These are phyloP conservation scores for Decapterus maruadsi DNA, from an alignment of 2,797 vertebrate species.

Conservation along the genomic window DNA sequence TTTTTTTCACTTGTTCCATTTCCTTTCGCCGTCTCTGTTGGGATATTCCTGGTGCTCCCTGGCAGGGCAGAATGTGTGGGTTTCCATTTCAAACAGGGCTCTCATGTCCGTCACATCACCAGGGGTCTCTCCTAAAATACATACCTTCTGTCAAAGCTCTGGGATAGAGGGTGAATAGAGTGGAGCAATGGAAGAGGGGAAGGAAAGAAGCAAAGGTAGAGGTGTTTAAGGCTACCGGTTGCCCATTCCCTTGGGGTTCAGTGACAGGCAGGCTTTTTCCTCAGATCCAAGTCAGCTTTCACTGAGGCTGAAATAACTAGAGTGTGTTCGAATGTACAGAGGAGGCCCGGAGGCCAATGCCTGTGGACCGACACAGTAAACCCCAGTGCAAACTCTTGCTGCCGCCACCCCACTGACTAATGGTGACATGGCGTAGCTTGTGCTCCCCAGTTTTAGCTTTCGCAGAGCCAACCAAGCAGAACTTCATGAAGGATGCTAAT, in stretches of 20 bases:
- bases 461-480: conserved; percentile 59
- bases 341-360: conserved; percentile 54
- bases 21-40: conserved; percentile 76
- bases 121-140: conserved; percentile 86
- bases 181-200: conserved; percentile 58
- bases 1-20: conserved; percentile 84
- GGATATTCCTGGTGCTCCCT: conserved; percentile 78
- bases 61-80: conserved; percentile 76
- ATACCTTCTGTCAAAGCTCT: conserved; percentile 80
- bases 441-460: conserved; percentile 47
- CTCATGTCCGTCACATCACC: conserved; percentile 83
- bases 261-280: conserved; percentile 70
- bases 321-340: conserved; percentile 74
- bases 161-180: conserved; percentile 62
- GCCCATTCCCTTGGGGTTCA: conserved; percentile 67
- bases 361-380: conserved; percentile 65
- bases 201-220: conserved; percentile 63
- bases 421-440: conserved; percentile 40
- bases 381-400: conserved; percentile 59
- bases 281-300: conserved; percentile 76
- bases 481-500: conserved; percentile 68
- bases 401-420: conserved; percentile 26
- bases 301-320: conserved; percentile 74
- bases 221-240: conserved; percentile 76
- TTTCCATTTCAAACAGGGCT: conserved; percentile 87